Base-by-base conservation (phyloP, 2,888 invertebrate species). In the Ectropis crepuscularia region DNA sequence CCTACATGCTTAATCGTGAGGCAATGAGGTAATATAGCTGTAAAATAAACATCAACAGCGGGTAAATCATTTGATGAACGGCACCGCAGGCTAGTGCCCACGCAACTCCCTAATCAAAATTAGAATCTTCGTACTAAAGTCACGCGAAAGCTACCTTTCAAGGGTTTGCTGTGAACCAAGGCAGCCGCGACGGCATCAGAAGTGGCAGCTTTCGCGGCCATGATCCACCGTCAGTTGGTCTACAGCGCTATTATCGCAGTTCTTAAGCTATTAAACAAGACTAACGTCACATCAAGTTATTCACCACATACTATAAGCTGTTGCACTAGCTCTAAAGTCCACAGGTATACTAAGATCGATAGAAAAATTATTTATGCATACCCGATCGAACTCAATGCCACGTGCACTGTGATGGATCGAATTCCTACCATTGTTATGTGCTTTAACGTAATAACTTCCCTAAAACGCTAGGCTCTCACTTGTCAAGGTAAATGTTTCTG, bases 21-120 rank as follows among this genome's bases (percentile, higher is more conserved):
- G 42, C 53, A 57, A 53, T 63, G 57, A 57, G 51, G 12, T 62
- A 58, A 76, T 75, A 74, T 78, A 77, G 71, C 71, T 71, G 76
- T 82, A 81, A 85, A 81, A 81, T 78, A 85, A 86, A 85, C 82
- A 86, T 83, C 81, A 82, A 74, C 78, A 72, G 75, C 61, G 60
- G 70, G 72, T 79, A 83, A 80, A 83, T 81, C 77, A 79, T 82
- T 85, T 83, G 83, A 86, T 85, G 87, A 86, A 87, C 83, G 82
- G 80, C 82, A 79, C 75, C 79, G 78, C 78, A 74, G 78, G 75
- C 76, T 78, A 76, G 78, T 69, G 72, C 76, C 84, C 88, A 88
- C 88, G 88, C 89, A 83, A 87, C 81, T 72, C 71, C 76, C 80
- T 87, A 87, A 89, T 90, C 90, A 82, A 81, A 86, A 85, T 85